These are phyloP conservation scores for Acleris holmiana DNA, from an alignment of 2,888 invertebrate species.

Conservation along the genomic window DNA sequence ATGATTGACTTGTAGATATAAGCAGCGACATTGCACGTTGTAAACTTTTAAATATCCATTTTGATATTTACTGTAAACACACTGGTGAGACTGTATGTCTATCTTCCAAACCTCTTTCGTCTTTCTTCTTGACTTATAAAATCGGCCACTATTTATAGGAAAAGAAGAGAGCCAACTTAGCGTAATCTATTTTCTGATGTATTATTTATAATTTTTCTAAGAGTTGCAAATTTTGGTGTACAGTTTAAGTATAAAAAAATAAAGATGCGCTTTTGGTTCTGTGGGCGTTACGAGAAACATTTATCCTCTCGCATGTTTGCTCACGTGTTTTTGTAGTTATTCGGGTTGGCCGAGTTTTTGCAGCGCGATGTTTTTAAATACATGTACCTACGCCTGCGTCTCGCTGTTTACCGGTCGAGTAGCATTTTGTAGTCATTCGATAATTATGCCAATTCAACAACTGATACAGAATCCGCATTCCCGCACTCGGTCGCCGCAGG, in stretches of 20 bases:
- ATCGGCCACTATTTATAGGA: too few species aligned
- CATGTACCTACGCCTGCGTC: constrained; percentile 14
- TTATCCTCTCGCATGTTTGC: constrained; percentile 32
- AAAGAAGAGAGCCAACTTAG: too few species aligned
- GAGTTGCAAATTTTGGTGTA: too few species aligned
- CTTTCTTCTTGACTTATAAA: too few species aligned
- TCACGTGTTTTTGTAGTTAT: constrained; percentile 27
- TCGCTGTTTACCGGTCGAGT: constrained; percentile 19
- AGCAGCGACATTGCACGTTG: too few species aligned
- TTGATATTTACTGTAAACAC: too few species aligned
- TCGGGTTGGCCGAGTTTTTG: constrained; percentile 27
- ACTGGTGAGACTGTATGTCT: too few species aligned
- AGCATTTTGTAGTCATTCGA: not conserved
- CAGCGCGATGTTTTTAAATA: constrained; percentile 31
- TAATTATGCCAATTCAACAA: constrained; percentile 15
- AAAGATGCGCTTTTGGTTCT: not conserved
- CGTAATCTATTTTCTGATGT: too few species aligned
- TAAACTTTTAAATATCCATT: too few species aligned
- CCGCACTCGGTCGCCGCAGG: constrained; percentile 8
- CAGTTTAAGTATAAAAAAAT: not conserved
- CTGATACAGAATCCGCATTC: constrained; percentile 22
- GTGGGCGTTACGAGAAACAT: constrained; percentile 10
- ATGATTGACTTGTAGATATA: too few species aligned
- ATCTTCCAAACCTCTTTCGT: too few species aligned
- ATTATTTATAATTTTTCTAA: too few species aligned